Base-by-base conservation (phyloP, 1,140 invertebrate species). In the Drosophila tsacasi region DNA sequence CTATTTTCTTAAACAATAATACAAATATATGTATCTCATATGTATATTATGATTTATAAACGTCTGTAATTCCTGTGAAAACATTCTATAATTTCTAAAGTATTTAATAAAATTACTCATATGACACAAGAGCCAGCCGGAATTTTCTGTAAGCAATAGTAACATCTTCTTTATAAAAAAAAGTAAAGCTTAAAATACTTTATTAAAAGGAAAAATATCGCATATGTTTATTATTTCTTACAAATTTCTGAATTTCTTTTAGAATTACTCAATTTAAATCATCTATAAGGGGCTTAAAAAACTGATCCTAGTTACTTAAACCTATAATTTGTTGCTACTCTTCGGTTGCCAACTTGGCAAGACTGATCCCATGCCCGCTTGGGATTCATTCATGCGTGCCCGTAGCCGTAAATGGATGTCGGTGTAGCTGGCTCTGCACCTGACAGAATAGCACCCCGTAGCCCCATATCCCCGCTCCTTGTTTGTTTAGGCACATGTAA, bases 401-500 rank as follows among this genome's bases (percentile, higher is more conserved):
- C 84, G 5, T 81, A 78, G 84, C 78, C 71, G 27, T 59, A 69
- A 69, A 52, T 79, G 76, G 66, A 67, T 77, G 76, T 58, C 65
- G 66, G 71, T 54, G 61, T 35, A n/a, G 47, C 44, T 57, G 57
- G n/a, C 58, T 37, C 52, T 83, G 83, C 79, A 82, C 76, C 79
- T 85, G 83, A 79, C 79, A 71, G 37, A 46, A 68, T 39, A 30
- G 39, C 54, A 52, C 49, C 35, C 52, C 23, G 32, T 13, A 39
- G 54, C 21, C 35, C n/a, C 47, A 19, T 55, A 13, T 37, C 17
- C 50, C 60, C 35, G 23, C 21, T 46, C 49, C 64, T 35, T 90
- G 85, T 90, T 89, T 89, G 86, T 76, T 89, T 89, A 90, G 85
- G 84, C 78, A 84, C 85, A 89, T 87, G 84, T 87, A 90, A 87